Conservation (phyloP, 1,140 invertebrate genomes). For the Reticulitermes speratus region DNA sequence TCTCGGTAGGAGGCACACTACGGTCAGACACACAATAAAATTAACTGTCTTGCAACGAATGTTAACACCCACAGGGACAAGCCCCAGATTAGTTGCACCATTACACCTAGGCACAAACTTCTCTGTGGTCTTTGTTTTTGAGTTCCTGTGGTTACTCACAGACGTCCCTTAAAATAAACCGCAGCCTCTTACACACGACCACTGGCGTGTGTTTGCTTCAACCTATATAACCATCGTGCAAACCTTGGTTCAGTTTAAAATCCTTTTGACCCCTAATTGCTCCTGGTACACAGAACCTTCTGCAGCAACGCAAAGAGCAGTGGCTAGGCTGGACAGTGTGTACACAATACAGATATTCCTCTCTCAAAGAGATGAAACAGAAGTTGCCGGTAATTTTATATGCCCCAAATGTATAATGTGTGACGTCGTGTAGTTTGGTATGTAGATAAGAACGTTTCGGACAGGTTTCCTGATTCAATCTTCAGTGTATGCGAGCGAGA, state of each 20-base stretch:
- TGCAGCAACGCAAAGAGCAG: no score
- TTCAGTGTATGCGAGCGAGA: no score
- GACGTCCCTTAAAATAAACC: background rate
- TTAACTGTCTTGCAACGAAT: background rate
- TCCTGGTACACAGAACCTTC: background rate
- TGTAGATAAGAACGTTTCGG: no score
- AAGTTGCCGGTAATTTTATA: no score
- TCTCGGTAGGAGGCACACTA: background rate
- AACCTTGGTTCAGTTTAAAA: background rate
- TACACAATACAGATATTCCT: no score
- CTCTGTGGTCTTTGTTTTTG: background rate
- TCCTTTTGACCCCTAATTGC: background rate
- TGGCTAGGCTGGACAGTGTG: no score
- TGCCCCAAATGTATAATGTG: no score
- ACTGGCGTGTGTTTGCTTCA: background rate
- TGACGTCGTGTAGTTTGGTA: no score
- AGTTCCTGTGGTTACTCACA: background rate
- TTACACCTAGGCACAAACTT: background rate
- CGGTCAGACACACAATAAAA: background rate
- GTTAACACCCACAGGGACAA: background rate
- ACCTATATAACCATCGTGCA: background rate
- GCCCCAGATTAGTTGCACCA: background rate
- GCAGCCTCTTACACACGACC: background rate
- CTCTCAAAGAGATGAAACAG: no score
- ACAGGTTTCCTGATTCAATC: no score